Evolutionary conservation across 1,140 invertebrate genomes (phyloP), one percentile per base, ranked within the genome.

Genomic region (Dermatophagoides farinae): DNA sequence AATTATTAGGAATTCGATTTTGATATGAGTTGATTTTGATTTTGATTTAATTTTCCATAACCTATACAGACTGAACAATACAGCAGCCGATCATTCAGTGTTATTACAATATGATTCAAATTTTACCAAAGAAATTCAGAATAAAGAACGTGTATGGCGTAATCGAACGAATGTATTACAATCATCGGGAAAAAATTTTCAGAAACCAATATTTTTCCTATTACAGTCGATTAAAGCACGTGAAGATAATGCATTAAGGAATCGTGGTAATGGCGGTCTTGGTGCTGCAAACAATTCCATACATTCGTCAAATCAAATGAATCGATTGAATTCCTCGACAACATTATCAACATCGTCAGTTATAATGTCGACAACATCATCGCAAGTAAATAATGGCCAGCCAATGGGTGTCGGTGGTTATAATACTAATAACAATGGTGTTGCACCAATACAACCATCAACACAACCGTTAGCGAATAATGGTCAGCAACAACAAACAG

Each of bases 91-190:
- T 18, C 20, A 41, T 37, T 55, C 44, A 0, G 51, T 63, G 37
- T 91, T 95, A 66, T 75, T 96, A 8, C 89, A 95, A 71, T 88
- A 91, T 74, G 91, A 96, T 73, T 85, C 95, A 6, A 89, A 95
- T 71, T 84, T 91, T 14, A 95, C 91, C 0, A 87, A 91, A 72
- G 88, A 95, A 73, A 96, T 97, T 69, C 85, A 95, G 16, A 91
- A 86, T 54, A 75, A 89, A 62, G 92, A 97, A 73, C 75, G 91
- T 58, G 84, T 95, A 66, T 97, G 91, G 89, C 78, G 92, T 64
- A 96, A 89, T 14, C 77, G 92, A 49, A 90, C 88, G 0, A 93
- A 90, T 23, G 90, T 96, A 68, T 74, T 97, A 60, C 91, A 97
- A 71, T 95, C 90, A 70, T 84, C 82, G 65, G 91, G 90, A 62